These are phyloP conservation scores for Aeoliscus strigatus DNA, from an alignment of 2,797 vertebrate genomes.

Conservation along the genomic window DNA sequence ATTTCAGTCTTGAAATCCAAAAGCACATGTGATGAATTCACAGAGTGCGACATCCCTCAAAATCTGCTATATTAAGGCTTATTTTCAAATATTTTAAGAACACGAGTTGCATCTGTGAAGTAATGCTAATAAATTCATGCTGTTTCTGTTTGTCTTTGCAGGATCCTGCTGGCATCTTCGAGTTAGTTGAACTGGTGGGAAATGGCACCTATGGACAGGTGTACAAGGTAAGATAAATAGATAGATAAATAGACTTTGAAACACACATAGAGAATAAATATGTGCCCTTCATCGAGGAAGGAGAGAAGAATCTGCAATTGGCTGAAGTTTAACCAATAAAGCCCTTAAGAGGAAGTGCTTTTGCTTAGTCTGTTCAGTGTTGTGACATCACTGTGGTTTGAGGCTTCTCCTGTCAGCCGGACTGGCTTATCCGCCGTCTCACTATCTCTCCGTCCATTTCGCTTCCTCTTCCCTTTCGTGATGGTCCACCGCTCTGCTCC, in stretches of 20 bases:
- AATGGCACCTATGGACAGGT: constrained; percentile 93
- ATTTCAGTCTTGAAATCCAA: too few relatives aligned
- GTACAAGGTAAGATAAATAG: constrained; percentile 88
- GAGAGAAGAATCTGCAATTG: too few relatives aligned
- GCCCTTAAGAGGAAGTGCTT: constrained; percentile 42
- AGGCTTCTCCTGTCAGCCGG: constrained; percentile 39
- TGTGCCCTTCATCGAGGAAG: too few relatives aligned
- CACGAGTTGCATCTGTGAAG: too few relatives aligned
- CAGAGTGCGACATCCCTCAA: too few relatives aligned
- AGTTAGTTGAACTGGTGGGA: constrained; percentile 92
- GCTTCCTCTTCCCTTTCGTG: constrained; percentile 21
- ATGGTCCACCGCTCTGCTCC: not conserved
- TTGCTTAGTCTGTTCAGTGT: constrained; percentile 6
- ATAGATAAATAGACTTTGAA: too few relatives aligned
- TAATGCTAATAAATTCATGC: not conserved
- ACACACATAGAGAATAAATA: too few relatives aligned
- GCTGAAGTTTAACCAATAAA: too few relatives aligned
- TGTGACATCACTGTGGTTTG: constrained; percentile 44
- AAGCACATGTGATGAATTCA: too few relatives aligned
- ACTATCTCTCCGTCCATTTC: constrained; percentile 38
- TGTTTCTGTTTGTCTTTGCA: constrained; percentile 54
- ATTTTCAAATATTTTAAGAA: too few relatives aligned
- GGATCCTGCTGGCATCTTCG: constrained; percentile 95
- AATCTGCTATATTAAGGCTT: too few relatives aligned
- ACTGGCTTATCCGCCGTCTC: constrained; percentile 26